Conservation (phyloP, 2,113 vertebrate genomes). For the Lophochroa leadbeateri region DNA sequence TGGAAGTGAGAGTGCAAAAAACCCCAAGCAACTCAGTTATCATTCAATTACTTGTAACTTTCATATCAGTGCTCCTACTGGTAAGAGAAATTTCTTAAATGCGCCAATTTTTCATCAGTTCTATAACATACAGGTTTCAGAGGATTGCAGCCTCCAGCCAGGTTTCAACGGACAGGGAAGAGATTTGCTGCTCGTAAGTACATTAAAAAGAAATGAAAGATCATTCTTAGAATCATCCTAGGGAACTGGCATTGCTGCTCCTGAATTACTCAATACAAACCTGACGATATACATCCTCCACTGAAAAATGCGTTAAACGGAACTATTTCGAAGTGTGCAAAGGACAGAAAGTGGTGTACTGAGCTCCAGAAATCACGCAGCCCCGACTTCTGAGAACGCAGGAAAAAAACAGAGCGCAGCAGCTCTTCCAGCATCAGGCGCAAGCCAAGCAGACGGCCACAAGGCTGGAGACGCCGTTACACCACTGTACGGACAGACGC, state of each 20-base stretch:
- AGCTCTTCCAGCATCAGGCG: no score
- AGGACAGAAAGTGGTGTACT: not conserved
- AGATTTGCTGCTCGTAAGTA: rapidly evolving
- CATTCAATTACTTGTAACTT: not conserved
- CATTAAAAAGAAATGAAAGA: not conserved
- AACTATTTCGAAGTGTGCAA: not conserved
- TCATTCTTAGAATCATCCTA: not conserved
- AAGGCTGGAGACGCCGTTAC: not conserved
- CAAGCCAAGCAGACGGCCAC: rapidly evolving
- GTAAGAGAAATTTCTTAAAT: not conserved
- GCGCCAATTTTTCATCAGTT: not conserved
- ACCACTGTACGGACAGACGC: not conserved
- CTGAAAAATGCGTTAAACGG: not conserved
- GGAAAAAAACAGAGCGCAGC: rapidly evolving
- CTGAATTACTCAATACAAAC: not conserved
- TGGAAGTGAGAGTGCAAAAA: not conserved
- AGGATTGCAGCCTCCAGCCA: not conserved
- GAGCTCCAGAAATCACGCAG: not conserved
- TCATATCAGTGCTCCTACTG: not conserved
- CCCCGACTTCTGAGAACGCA: rapidly evolving
- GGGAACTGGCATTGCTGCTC: not conserved
- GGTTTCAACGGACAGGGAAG: rapidly evolving
- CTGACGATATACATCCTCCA: not conserved
- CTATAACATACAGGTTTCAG: not conserved
- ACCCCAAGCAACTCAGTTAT: rapidly evolving